Evolutionary conservation across 92 coral and sea anemone species (phyloP), one percentile per base, ranked within the genome.

Genomic region (Paragorgia papillata): DNA sequence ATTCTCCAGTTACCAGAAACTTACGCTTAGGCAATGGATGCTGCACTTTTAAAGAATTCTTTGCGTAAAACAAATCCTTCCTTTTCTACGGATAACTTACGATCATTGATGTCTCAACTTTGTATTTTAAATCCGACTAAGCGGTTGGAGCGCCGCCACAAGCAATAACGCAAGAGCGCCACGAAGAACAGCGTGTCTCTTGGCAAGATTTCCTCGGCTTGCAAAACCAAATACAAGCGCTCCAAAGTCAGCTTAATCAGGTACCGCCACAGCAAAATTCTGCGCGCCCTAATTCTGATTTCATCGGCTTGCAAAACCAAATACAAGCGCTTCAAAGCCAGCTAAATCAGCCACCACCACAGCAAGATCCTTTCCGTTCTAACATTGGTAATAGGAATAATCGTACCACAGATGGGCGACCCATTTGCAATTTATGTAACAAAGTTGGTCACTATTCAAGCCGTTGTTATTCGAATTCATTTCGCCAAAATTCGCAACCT

Each of bases 361-460:
- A 51, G 53, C 57, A 67, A 67, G 14, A 41, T 2, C 54, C 30
- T 13, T 4, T 13, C 15, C 0, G 62, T 0, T 12, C 43, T 12
- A 37, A 37, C n/a, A n/a, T n/a, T 7, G 56, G 51, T 60, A 60
- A 35, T 32, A 26, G 81, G 5, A 76, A 76, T 37, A 28, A 73
- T 1, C 59, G 41, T 27, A 43, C 73, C 2, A 26, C 55, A 26
- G 81, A 76, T 30, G 81, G 81, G 9, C 43, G 73, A 2, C 81
- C 81, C 2, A 76, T 76, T 28, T 76, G 71, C 15, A 76, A 76
- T 41, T 31, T 21, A 44, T 76, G 69, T 13, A 60, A 43, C 13
- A 76, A 61, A 20, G 43, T 25, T 1, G 81, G 81, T 0, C 73
- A 76, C 17, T 9, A 44, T 2, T 24, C 62, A 6, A 21, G 34